Evolutionary conservation across 2,888 invertebrate species (phyloP).

Genomic region (Nasonia oneida): DNA sequence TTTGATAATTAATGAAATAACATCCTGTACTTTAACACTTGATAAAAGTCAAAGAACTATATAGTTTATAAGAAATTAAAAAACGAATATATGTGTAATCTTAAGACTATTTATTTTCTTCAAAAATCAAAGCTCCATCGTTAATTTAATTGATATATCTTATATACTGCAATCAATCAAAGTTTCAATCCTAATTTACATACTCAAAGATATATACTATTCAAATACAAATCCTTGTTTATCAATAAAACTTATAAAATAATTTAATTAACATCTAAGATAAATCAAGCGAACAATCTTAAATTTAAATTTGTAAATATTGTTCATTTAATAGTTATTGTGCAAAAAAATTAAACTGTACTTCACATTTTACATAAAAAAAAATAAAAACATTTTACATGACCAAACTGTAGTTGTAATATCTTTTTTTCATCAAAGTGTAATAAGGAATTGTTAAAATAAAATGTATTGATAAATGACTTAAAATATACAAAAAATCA

Average conservation of each 20-base stretch:
- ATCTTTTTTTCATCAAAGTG: slow-evolving; percentile 13
- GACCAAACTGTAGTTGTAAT: slow-evolving; percentile 15
- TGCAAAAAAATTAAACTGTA: not conserved
- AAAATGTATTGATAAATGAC: slow-evolving; percentile 11
- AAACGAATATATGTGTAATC: slow-evolving; percentile 10
- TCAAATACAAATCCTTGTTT: not conserved
- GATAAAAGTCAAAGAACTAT: slow-evolving; percentile 1
- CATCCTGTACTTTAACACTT: not conserved
- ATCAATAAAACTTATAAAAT: not conserved
- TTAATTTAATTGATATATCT: slow-evolving; percentile 1
- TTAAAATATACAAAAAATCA: slow-evolving; percentile 15
- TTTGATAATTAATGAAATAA: slow-evolving; percentile 16
- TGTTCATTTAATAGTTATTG: not conserved
- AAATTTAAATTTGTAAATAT: slow-evolving; percentile 31
- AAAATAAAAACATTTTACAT: not conserved
- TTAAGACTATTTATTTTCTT: slow-evolving; percentile 19
- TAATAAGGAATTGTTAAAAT: slow-evolving; percentile 13
- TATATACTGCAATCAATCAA: slow-evolving; percentile 9
- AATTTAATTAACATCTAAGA: not conserved
- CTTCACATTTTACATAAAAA: slow-evolving; percentile 4
- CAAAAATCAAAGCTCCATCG: not conserved
- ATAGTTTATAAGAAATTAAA: slow-evolving; percentile 21
- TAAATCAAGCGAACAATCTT: slow-evolving; percentile 14
- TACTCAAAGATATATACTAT: not conserved
- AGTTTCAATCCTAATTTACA: not conserved